Percentiles rank a stretch among this genome's conserved stretches.
phyloP scores from a whole-genome alignment of 2,797 vertebrate species.

The Sebastolobus alascanus region DNA sequence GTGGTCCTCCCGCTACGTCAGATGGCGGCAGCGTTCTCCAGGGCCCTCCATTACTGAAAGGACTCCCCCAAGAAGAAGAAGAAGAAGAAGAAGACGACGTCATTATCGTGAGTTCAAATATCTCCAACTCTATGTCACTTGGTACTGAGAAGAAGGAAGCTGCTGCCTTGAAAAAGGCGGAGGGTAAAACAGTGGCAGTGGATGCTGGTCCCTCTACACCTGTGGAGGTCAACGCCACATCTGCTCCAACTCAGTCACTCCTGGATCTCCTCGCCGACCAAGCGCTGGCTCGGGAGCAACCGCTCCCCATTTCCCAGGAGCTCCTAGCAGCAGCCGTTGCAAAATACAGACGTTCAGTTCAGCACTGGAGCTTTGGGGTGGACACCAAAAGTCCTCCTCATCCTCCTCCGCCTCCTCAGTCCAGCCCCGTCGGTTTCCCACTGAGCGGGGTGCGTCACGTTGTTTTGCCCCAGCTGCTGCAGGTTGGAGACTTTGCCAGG shows the following conservation, averaged over 20 bases:
- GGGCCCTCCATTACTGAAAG: slow-evolving; percentile 32
- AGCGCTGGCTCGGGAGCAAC: slow-evolving; percentile 81
- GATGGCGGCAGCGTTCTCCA: background rate
- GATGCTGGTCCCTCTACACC: slow-evolving; percentile 72
- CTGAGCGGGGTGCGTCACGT: background rate
- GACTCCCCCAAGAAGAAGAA: slow-evolving; percentile 72
- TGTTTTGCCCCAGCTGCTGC: slow-evolving; percentile 25
- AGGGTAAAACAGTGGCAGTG: slow-evolving; percentile 13
- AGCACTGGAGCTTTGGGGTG: slow-evolving; percentile 22
- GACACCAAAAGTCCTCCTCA: slow-evolving; percentile 42
- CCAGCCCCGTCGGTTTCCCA: slow-evolving; percentile 62
- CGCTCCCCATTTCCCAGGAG: slow-evolving; percentile 57
- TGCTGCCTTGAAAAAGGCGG: slow-evolving; percentile 74
- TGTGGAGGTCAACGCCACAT: background rate
- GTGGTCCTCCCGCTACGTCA: background rate
- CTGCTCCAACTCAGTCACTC: slow-evolving; percentile 78
- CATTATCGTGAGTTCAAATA: slow-evolving; percentile 50
- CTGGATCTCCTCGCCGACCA: slow-evolving; percentile 89
- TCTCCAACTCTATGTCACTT: slow-evolving; percentile 76
- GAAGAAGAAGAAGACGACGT: slow-evolving; percentile 41
- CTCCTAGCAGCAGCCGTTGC: slow-evolving; percentile 50
- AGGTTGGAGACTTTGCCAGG: background rate
- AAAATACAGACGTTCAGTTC: slow-evolving; percentile 38
- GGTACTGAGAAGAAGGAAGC: slow-evolving; percentile 82
- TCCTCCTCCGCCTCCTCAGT: slow-evolving; percentile 64